Conservation (phyloP, 2,888 invertebrate genomes). For the Andrena camellia region DNA sequence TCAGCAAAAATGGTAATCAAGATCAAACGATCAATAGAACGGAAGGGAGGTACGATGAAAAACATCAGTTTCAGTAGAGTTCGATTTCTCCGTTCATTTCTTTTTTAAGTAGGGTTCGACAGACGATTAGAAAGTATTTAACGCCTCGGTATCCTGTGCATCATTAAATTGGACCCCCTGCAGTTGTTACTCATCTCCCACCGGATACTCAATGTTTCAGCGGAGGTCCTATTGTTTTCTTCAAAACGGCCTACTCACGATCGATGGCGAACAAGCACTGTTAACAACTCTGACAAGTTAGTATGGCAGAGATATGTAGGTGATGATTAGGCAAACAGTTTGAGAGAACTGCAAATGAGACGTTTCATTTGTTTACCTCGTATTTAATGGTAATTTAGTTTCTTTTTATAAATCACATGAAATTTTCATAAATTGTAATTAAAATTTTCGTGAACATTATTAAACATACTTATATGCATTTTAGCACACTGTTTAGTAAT, state of each 20-base stretch:
- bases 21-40: slow-evolving; percentile 61
- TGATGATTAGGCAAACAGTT: slow-evolving; percentile 4
- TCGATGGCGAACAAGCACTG: slow-evolving; percentile 19
- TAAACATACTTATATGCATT: no score
- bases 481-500: no score
- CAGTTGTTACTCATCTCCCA: slow-evolving; percentile 51
- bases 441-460: no score
- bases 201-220: slow-evolving; percentile 59
- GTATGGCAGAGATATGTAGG: slow-evolving; percentile 31
- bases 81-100: slow-evolving; percentile 44
- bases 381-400: no score
- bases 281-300: slow-evolving; percentile 41
- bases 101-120: slow-evolving; percentile 23
- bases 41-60: slow-evolving; percentile 40
- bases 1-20: slow-evolving; percentile 70
- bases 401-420: no score
- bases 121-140: slow-evolving; percentile 74
- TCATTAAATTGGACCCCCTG: slow-evolving; percentile 63
- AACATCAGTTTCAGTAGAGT: slow-evolving; percentile 65
- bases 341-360: not conserved
- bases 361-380: not conserved
- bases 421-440: no score
- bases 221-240: slow-evolving; percentile 57
- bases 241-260: slow-evolving; percentile 42
- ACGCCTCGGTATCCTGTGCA: slow-evolving; percentile 48